These are phyloP conservation scores for Odocoileus virginianus DNA, from an alignment of 2,113 vertebrate genomes.

Conservation along the genomic window DNA sequence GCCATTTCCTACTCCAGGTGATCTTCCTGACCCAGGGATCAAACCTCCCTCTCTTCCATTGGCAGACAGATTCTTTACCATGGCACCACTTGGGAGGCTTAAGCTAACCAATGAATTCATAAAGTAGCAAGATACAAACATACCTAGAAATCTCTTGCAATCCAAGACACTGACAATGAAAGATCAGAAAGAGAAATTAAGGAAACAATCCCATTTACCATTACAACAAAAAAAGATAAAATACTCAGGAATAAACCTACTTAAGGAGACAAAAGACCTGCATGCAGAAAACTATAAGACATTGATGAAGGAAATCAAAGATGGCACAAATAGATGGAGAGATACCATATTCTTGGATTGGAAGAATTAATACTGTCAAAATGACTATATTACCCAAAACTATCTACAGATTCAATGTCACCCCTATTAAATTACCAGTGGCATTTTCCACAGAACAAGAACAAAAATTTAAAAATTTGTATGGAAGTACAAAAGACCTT, in stretches of 20 bases:
- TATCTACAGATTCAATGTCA: background rate
- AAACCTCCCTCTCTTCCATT: background rate
- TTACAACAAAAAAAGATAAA: background rate
- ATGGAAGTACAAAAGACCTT: background rate
- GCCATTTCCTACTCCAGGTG: background rate
- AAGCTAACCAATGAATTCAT: background rate
- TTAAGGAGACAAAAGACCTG: background rate
- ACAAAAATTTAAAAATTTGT: background rate
- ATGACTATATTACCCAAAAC: background rate
- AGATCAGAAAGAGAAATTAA: background rate
- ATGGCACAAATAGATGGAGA: background rate
- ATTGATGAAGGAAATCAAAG: background rate
- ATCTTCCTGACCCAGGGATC: background rate
- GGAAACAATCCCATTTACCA: background rate
- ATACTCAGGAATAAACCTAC: background rate
- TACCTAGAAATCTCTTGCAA: background rate
- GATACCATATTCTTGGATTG: background rate
- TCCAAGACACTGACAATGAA: background rate
- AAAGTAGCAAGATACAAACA: background rate
- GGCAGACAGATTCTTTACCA: too few species aligned
- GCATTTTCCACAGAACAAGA: background rate
- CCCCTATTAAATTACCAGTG: background rate
- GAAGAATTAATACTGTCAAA: background rate
- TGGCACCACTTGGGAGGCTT: background rate
- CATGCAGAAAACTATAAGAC: background rate